phyloP scores from a whole-genome alignment of 1,140 invertebrate species.

The Tetragonula clypearis region DNA sequence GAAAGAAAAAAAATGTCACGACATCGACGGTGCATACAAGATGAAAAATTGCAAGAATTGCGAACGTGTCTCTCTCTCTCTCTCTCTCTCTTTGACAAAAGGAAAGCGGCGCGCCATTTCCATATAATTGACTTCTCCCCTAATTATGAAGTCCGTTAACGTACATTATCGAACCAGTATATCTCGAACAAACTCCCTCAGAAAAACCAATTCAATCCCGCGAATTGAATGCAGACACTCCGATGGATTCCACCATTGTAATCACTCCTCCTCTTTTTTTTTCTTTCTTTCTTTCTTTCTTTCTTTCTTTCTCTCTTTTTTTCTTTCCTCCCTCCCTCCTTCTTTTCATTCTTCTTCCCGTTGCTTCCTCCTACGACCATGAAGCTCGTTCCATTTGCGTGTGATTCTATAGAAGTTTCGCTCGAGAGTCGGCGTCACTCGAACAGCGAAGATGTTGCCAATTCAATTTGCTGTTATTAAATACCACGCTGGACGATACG shows the following conservation, averaged over 20 bases:
- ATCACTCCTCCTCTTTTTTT: not conserved
- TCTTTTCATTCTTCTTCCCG: not conserved
- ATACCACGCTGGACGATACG: not conserved
- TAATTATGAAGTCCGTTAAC: slow-evolving; percentile 50
- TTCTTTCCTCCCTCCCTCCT: no score
- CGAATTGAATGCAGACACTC: slow-evolving; percentile 28
- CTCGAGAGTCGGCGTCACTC: not conserved
- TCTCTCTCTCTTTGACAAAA: not conserved
- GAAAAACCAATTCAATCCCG: slow-evolving; percentile 30
- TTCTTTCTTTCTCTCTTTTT: not conserved
- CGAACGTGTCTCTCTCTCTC: not conserved
- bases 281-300: no score
- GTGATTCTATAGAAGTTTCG: slow-evolving; percentile 8
- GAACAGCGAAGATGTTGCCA: not conserved
- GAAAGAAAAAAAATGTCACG: no score
- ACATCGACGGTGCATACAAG: not conserved
- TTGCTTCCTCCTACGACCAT: slow-evolving; percentile 3
- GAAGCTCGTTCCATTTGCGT: slow-evolving; percentile 6
- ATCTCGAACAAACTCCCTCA: slow-evolving; percentile 27
- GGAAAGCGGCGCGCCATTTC: slow-evolving; percentile 18
- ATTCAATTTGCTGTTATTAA: no score
- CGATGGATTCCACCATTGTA: slow-evolving; percentile 36
- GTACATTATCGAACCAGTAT: slow-evolving; percentile 43
- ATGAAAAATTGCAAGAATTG: slow-evolving; percentile 22
- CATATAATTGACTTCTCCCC: slow-evolving; percentile 45